Evolutionary conservation across 2,888 invertebrate species (phyloP), one percentile per base, ranked within the genome.

Genomic region (Luperina testacea): DNA sequence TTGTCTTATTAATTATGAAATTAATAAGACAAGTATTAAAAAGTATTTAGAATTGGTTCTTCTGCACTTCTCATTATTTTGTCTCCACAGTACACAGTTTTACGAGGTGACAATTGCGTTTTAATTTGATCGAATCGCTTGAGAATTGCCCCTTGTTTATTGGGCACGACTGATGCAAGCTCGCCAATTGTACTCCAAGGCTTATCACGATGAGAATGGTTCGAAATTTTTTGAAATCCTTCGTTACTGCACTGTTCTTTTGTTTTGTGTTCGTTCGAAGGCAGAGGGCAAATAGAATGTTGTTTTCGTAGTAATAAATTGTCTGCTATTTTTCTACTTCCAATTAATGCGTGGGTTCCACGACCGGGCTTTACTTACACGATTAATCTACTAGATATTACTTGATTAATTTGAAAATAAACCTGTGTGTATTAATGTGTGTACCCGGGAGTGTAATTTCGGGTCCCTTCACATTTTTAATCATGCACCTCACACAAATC

Each of bases 121-220:
- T 86, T 86, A 86, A 87, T 87, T 86, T 87, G 87, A 87, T 86
- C 78, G 87, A 85, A 86, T 86, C 82, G 80, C 80, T 78, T 69
- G 80, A 80, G 80, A 87, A 80, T 78, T 70, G 72, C 24, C 70
- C 82, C 84, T 80, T 85, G 85, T 87, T 77, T 81, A 84, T 77
- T 80, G 87, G 77, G 27, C 59, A 24, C 86, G 68, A 71, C 65
- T 72, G 83, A 61, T 78, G 79, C 83, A 69, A 78, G 80, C 83
- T 75, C 70, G 64, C 74, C 83, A 72, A 69, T 83, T 75, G 82
- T 83, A 73, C 84, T 77, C 75, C 57, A 24, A 74, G 71, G 81
- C 87, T 85, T 87, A 87, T 87, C 81, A 75, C 67, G 42, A 68
- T 17, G 84, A 69, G 71, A 78, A 78, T 24, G 70, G 11, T 42